Conservation (phyloP, 2,113 vertebrate genomes). For the Himantopus leucocephalus region DNA sequence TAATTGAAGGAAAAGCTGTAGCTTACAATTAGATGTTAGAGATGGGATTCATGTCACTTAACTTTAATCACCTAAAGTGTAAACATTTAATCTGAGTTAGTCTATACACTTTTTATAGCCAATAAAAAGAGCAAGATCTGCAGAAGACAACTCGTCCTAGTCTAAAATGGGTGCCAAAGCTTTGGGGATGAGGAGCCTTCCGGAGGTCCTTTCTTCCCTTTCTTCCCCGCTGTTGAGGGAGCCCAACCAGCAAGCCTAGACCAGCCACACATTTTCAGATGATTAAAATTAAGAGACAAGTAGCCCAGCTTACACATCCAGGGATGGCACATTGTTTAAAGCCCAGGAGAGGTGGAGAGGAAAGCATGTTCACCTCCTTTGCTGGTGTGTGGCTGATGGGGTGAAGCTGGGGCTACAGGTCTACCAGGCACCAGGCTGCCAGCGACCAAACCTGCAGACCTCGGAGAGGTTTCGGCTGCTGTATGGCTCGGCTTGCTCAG, state of each 20-base stretch:
- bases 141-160: neutral
- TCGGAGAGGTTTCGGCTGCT: rapidly evolving
- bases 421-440: neutral
- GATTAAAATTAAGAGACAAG: neutral
- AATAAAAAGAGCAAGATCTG: neutral
- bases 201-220: neutral
- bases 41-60: neutral
- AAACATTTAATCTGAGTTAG: neutral
- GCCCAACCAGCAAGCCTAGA: neutral
- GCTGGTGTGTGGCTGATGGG: neutral
- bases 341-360: neutral
- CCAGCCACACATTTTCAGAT: neutral
- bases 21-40: neutral
- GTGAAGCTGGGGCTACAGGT: neutral
- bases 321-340: neutral
- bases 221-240: neutral
- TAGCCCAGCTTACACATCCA: neutral
- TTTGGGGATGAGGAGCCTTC: neutral
- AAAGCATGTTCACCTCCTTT: neutral
- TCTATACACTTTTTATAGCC: neutral
- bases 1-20: neutral
- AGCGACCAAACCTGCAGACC: neutral
- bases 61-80: neutral
- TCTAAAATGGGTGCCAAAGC: neutral
- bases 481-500: neutral